Base-by-base conservation (phyloP, 2,888 invertebrate genomes). In the Morpho deidamia region DNA sequence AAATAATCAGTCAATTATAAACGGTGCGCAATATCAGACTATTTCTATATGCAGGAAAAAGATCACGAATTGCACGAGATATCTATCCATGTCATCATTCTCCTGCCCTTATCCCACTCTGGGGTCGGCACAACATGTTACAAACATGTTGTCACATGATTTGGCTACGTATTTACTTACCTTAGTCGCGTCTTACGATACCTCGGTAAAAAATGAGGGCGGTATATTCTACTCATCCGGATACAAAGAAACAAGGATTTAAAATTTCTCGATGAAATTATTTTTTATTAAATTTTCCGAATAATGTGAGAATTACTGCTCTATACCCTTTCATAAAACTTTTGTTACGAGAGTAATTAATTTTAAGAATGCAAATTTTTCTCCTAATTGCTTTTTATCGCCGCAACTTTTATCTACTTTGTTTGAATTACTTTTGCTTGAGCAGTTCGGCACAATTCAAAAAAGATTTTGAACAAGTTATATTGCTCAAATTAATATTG, bases 321-420 rank as follows among this genome's bases (percentile, higher is more conserved):
- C 69, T 71, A 71, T 73, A 76, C 71, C 77, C 77, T 69, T 74
- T 61, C 71, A 75, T 81, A 80, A 81, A 83, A 77, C 77, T 82
- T 83, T 85, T 81, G 77, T 81, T 84, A 81, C 76, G 78, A 73
- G 77, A 78, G 82, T 85, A 88, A 87, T 87, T 88, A 87, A 86
- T 87, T 85, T 80, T 76, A 83, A 85, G 86, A 86, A 84, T 86
- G 86, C 80, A 73, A 87, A 87, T 87, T 87, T 88, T 83, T 84
- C 83, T 81, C 86, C 84, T 83, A 85, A 84, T 87, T 83, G 83
- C 84, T 85, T 82, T 80, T 83, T 80, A 78, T 80, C 78, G 76
- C 76, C 77, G 75, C 82, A 83, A 88, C 83, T 88, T 86, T 86
- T 85, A 85, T 84, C 85, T 84, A 83, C 85, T 85, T 85, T 84